A percentile compares a stretch with the other conserved stretches of the same genome.
Conservation (phyloP, 2,113 vertebrate genomes). For the Cinclus cinclus region DNA sequence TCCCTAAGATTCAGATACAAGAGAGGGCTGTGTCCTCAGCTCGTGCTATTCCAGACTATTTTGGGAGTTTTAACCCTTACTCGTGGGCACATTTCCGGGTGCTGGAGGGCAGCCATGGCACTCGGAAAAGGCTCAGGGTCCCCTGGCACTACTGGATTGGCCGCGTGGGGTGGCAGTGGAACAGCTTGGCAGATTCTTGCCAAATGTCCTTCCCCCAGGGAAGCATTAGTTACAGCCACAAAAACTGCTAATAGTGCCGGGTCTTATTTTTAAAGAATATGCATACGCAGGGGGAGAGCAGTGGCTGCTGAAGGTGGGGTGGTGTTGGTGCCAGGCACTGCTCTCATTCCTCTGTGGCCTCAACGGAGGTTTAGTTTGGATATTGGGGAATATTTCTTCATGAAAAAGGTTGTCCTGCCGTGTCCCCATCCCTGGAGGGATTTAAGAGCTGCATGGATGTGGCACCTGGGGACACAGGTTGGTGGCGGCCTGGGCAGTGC, state of each 20-base stretch:
- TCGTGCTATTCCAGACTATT: background rate
- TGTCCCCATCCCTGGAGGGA: background rate
- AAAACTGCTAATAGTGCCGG: background rate
- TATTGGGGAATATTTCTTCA: background rate
- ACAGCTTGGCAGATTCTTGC: background rate
- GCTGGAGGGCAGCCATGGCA: background rate
- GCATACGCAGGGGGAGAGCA: background rate
- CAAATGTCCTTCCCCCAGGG: background rate
- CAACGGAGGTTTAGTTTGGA: background rate
- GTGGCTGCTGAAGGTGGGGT: background rate
- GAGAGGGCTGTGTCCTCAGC: background rate
- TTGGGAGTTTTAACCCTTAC: background rate
- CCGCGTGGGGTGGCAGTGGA: background rate
- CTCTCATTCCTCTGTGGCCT: rapidly evolving
- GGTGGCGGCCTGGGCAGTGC: background rate
- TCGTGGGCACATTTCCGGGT: rapidly evolving
- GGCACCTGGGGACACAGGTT: background rate
- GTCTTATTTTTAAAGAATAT: background rate
- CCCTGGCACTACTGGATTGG: background rate
- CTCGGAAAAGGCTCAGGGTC: background rate
- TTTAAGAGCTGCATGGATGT: background rate
- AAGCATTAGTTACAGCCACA: background rate
- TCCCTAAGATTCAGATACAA: rapidly evolving
- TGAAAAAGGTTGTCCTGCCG: background rate
- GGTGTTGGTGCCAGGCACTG: background rate